Percentiles rank a stretch among this genome's conserved stretches.
Evolutionary conservation across 2,113 vertebrate species (phyloP).

Genomic region (Oncorhynchus kisutch): DNA sequence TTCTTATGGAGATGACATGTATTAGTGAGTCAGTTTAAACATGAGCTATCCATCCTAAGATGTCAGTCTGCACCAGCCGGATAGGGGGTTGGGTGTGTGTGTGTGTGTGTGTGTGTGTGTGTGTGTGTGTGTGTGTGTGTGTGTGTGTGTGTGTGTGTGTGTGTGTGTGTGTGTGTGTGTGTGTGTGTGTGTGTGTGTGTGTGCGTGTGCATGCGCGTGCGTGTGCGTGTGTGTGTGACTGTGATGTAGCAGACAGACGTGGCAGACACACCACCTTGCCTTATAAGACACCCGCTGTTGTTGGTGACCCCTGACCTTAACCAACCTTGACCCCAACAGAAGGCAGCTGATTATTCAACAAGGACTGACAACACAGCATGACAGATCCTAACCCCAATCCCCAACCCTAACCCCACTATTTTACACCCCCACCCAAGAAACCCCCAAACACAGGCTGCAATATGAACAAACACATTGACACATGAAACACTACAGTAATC

Average conservation of each 20-base stretch:
- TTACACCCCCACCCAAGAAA: conserved; percentile 4
- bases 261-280: conserved; percentile 63
- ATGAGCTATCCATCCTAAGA: conserved; percentile 56
- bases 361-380: conserved; percentile 50
- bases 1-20: conserved; percentile 80
- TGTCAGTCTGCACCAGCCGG: conserved; percentile 51
- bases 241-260: conserved; percentile 50
- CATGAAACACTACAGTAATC: conserved; percentile 39
- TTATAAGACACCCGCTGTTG: conserved; percentile 56
- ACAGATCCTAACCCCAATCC: conserved; percentile 27
- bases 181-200: conserved; percentile 5
- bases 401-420: conserved; percentile 50
- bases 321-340: conserved; percentile 75
- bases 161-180: conserved; percentile 51
- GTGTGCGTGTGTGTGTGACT: conserved; percentile 34
- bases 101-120: conserved; percentile 15
- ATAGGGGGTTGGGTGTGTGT: conserved; percentile 44
- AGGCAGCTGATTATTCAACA: conserved; percentile 62
- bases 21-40: conserved; percentile 64
- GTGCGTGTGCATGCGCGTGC: conserved; percentile 28
- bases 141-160: conserved; percentile 24
- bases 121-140: conserved; percentile 42
- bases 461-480: conserved; percentile 34
- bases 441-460: conserved; percentile 51
- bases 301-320: conserved; percentile 71